Evolutionary conservation across 2,113 vertebrate species (phyloP).

Genomic region (Puma concolor): DNA sequence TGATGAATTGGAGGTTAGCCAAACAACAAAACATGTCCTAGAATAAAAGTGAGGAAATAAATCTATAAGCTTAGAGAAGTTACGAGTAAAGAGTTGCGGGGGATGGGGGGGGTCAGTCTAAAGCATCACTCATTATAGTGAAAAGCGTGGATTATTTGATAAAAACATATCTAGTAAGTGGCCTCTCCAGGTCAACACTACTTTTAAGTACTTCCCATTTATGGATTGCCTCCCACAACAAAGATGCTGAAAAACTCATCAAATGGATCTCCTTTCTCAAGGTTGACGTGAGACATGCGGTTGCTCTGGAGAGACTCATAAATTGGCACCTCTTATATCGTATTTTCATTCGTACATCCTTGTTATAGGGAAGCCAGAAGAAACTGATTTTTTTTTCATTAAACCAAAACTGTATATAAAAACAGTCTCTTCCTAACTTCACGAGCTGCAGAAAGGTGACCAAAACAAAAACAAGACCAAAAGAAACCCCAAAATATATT

Average conservation of each 20-base stretch:
- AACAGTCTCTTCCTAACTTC: not conserved
- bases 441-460: not conserved
- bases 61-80: not conserved
- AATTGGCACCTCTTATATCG: not conserved
- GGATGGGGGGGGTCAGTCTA: not conserved
- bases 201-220: not conserved
- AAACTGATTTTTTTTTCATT: not conserved
- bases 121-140: not conserved
- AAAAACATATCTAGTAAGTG: not conserved
- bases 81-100: not conserved
- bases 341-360: not conserved
- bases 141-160: slow-evolving; percentile 5
- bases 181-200: not conserved
- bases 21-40: not conserved
- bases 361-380: not conserved
- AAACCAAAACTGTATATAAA: not conserved
- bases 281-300: not conserved
- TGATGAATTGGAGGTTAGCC: slow-evolving; percentile 37
- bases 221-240: not conserved
- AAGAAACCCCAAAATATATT: not conserved
- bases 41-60: not conserved
- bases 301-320: not conserved
- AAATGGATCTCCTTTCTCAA: not conserved
- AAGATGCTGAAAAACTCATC: not conserved
- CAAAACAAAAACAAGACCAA: not conserved